These are phyloP conservation scores for Calonectris borealis DNA, from an alignment of 2,113 vertebrate species.

Conservation along the genomic window DNA sequence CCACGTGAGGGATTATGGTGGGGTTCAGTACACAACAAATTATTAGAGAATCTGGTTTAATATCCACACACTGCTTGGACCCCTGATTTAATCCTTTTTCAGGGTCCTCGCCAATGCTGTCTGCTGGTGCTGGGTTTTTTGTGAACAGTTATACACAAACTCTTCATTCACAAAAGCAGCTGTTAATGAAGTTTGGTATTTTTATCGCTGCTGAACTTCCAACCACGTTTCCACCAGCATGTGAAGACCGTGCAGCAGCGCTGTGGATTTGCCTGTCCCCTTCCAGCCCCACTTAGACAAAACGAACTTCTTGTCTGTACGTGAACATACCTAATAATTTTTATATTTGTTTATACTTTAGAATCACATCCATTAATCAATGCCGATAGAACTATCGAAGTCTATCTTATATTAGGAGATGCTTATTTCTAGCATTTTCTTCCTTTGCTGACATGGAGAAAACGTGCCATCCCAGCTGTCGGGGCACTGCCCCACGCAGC, in stretches of 20 bases:
- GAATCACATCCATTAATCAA: constrained; percentile 25
- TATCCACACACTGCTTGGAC: neutral
- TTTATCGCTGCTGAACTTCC: neutral
- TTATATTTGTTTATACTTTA: constrained; percentile 34
- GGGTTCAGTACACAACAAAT: no score
- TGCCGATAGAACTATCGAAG: neutral
- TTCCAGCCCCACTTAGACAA: neutral
- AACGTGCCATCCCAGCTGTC: accelerated
- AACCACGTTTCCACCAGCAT: neutral
- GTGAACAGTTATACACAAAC: neutral
- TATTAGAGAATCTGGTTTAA: neutral
- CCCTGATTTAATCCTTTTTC: neutral
- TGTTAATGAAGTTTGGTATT: neutral
- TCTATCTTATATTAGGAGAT: neutral
- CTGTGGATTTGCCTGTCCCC: neutral
- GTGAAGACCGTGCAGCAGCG: neutral
- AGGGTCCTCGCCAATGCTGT: neutral
- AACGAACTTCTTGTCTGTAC: constrained; percentile 30
- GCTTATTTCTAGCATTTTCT: neutral
- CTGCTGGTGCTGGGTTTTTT: neutral
- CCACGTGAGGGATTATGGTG: neutral
- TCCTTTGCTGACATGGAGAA: neutral
- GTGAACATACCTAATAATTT: constrained; percentile 37
- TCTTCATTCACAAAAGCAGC: neutral
- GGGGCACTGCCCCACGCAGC: neutral